phyloP scores from a whole-genome alignment of 1,140 invertebrate species.

The Drosophila sulfurigaster region DNA sequence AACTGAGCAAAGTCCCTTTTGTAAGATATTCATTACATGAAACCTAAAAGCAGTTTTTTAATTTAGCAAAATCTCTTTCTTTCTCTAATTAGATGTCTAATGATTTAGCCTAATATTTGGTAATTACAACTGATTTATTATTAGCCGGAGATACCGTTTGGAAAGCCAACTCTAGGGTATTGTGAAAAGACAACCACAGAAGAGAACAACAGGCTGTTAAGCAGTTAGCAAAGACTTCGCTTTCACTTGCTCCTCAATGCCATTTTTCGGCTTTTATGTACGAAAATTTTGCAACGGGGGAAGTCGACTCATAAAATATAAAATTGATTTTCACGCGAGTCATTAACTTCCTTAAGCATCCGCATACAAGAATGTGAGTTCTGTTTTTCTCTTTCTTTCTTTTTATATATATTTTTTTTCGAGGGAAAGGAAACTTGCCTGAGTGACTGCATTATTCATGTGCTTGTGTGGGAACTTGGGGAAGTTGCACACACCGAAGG shows the following conservation, averaged over 20 bases:
- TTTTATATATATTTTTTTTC: too few species aligned
- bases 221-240: conserved; percentile 33
- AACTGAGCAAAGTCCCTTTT: not conserved
- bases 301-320: conserved; percentile 66
- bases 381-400: not conserved
- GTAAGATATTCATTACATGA: not conserved
- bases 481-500: not conserved
- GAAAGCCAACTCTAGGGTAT: not conserved
- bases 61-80: not conserved
- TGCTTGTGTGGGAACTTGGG: not conserved
- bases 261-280: conserved; percentile 42
- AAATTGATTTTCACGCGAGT: conserved; percentile 79
- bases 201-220: conserved; percentile 1
- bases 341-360: conserved; percentile 73
- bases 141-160: not conserved
- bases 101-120: not conserved
- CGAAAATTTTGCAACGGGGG: conserved; percentile 46
- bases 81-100: not conserved
- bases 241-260: conserved; percentile 39
- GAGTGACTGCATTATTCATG: conserved; percentile 20
- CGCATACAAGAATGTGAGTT: not conserved
- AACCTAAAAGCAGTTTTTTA: not conserved
- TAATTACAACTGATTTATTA: not conserved
- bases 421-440: not conserved
- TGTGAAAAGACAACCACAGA: not conserved